phyloP scores from a whole-genome alignment of 2,888 invertebrate genomes.

The Ctena decussata region DNA sequence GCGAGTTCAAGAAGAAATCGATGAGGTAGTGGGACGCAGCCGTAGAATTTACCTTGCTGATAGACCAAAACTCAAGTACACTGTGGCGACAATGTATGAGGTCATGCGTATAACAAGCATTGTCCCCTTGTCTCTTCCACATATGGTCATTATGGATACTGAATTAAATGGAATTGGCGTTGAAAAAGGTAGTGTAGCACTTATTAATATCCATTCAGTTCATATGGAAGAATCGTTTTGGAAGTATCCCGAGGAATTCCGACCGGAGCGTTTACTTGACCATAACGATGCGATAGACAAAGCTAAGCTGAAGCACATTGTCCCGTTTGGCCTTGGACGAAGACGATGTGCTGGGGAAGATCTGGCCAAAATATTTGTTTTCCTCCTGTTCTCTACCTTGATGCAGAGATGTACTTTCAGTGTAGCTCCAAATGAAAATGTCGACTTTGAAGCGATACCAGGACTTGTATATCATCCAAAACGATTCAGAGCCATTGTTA shows the following conservation, averaged over 20 bases:
- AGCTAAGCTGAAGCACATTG: conserved; percentile 45
- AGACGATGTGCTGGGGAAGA: conserved; percentile 76
- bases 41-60: conserved; percentile 52
- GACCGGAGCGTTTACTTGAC: conserved; percentile 50
- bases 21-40: conserved; percentile 54
- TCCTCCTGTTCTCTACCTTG: conserved; percentile 67
- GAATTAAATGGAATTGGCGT: conserved; percentile 8
- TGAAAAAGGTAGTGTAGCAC: conserved; percentile 44
- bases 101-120: conserved; percentile 60
- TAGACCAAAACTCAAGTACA: conserved; percentile 48
- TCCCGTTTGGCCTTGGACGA: conserved; percentile 70
- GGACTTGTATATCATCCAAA: conserved; percentile 21
- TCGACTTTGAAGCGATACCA: background rate
- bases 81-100: conserved; percentile 69
- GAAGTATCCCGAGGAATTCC: conserved; percentile 29
- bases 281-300: conserved; percentile 14
- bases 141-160: conserved; percentile 57
- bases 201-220: conserved; percentile 45
- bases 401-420: conserved; percentile 64
- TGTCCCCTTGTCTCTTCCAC: conserved; percentile 70
- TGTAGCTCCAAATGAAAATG: background rate
- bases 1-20: conserved; percentile 71
- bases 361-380: conserved; percentile 74
- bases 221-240: conserved; percentile 45
- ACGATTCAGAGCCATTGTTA: conserved; percentile 10